These are phyloP conservation scores for Megatriorchis doriae DNA, from an alignment of 2,113 vertebrate genomes.

Conservation along the genomic window DNA sequence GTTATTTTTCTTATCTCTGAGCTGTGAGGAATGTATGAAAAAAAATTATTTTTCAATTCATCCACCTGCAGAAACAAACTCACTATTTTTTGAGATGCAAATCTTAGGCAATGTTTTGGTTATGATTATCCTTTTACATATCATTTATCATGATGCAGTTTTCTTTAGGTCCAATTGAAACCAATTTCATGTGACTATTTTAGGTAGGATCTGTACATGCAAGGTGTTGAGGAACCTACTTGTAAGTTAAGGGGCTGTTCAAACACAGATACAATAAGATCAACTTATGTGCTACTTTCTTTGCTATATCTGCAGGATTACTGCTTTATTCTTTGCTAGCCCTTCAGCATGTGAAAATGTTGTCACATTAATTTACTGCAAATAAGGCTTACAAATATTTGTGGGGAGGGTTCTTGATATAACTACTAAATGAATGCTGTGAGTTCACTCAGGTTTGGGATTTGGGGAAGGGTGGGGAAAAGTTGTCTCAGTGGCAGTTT, in stretches of 20 bases:
- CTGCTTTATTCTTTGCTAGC: background rate
- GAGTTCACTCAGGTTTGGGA: background rate
- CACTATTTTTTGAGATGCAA: background rate
- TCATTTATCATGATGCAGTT: background rate
- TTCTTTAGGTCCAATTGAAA: background rate
- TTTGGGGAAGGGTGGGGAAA: background rate
- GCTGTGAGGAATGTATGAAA: background rate
- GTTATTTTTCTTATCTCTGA: background rate
- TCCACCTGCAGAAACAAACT: background rate
- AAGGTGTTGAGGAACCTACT: background rate
- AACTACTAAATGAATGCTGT: background rate
- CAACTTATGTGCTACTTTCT: background rate
- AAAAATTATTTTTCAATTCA: background rate
- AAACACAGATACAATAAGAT: background rate
- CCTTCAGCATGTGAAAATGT: background rate
- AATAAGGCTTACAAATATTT: background rate
- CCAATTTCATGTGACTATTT: background rate
- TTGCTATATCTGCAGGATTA: background rate
- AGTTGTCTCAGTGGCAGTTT: background rate
- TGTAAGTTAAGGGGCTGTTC: background rate
- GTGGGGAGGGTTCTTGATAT: background rate
- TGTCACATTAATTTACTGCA: background rate
- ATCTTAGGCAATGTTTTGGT: background rate
- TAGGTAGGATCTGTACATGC: background rate
- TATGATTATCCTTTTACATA: background rate